Base-by-base conservation (phyloP, 2,113 vertebrate species). In the Cinclus mexicanus region DNA sequence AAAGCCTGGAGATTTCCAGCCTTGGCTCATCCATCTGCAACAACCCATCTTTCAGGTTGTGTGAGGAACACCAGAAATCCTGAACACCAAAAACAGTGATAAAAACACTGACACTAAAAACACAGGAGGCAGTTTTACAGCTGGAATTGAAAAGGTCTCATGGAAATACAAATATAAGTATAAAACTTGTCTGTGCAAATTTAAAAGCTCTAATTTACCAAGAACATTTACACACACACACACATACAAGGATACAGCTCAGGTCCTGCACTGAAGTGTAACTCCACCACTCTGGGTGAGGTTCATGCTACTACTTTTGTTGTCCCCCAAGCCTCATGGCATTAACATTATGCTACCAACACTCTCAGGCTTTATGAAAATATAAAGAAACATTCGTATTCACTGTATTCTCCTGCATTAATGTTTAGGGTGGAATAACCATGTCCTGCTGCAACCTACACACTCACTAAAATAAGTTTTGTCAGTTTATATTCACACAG, bases 211-310 rank as follows among this genome's bases (percentile, higher is more conserved):
- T 37, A 3, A 37, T 46, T 83, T 50, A 64, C 28, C 60, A 93
- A 37, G 35, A 69, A 60, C 15, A 9, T 28, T 70, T 47, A 71
- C 42, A 56, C 9, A 23, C 13, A 23, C 0, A 14, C 9, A 23
- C 13, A 23, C 0, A 14, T 4, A 35, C 13, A 24, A 61, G 13
- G 41, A 46, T 13, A 61, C 11, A 12, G 4, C 65, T 91, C 39
- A 8, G 33, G 37, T 65, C 15, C 60, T 39, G 50, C 26, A 42
- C 23, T 1, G 0, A 60, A 42, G 7, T 0, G 0, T 14, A 57
- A 60, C 65, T 90, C 28, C 24, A 23, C 3, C 26, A 14, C 9
- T 9, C 1, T 1, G n/a, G 57, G 49, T 17, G 17, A 81, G 35
- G 26, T 15, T 44, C 0, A 0, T 14, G 10, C 33, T 75, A 26